Evolutionary conservation across 1,140 invertebrate species (phyloP), one percentile per base, ranked within the genome.

Genomic region (Zophobas atratus): DNA sequence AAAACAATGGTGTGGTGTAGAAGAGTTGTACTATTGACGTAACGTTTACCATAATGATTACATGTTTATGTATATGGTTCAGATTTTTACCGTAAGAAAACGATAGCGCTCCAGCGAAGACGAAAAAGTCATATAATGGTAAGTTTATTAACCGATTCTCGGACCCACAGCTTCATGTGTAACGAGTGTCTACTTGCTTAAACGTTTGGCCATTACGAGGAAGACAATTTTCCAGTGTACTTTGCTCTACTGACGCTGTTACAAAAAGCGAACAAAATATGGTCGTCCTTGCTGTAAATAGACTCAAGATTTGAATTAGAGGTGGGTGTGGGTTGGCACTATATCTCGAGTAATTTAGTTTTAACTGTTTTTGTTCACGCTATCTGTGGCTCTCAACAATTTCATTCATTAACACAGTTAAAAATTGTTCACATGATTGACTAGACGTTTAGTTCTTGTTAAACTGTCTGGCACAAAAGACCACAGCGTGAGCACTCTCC

Each of bases 1-100:
- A 67, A 63, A 67, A 67, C 60, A 67, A 67, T 67, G 39, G 41
- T 43, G 39, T 20, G 43, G 60, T 67, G 34, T 60, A 56, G 55
- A 6, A 39, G 36, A n/a, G 6, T 2, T 20, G 2, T 39, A 63
- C 2, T 38, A 63, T 39, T 63, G 36, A 38, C 57, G 55, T 35
- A 57, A 57, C 55, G 34, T 57, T 57, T 35, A 35, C 55, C 35
- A 57, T 57, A 57, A 57, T 57, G 55, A 38, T 63, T 39, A 63
- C 36, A 63, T 63, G 57, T 32, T 43, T 63, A 63, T 63, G 57
- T 43, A 63, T 39, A 20, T 1, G 33, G 57, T 63, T 41, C 60
- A 67, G 43, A n/a, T 39, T 63, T 39, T 57, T 33, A 57, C 55
- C 55, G 55, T 57, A 57, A 57, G 55, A 57, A 57, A 35, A 57